Evolutionary conservation across 2,797 vertebrate species (phyloP).

Genomic region (Pantherophis vulpinus): DNA sequence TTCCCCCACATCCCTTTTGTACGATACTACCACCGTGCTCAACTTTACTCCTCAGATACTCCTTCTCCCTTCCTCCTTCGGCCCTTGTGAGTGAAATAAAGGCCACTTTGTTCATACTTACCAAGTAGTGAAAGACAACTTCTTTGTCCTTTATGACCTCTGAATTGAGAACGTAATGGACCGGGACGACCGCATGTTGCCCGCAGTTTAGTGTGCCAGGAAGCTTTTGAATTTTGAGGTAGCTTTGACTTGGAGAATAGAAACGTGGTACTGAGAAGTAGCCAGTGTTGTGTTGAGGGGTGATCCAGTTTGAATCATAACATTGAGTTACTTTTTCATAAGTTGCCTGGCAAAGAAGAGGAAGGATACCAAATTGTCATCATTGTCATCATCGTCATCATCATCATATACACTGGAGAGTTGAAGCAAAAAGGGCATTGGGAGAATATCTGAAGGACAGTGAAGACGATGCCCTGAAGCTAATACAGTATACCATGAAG

Average conservation of each 20-base stretch:
- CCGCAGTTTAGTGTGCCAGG: conserved; percentile 54
- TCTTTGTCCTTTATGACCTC: conserved; percentile 44
- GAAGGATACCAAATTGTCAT: background rate
- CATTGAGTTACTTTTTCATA: conserved; percentile 40
- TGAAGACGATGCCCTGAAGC: no score
- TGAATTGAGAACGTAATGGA: conserved; percentile 63
- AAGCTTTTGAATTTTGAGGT: conserved; percentile 61
- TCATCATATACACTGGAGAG: background rate
- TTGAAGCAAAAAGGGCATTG: background rate
- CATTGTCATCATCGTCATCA: background rate
- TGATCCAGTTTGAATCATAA: conserved; percentile 51
- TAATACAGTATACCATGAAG: no score
- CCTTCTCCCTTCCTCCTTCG: no score
- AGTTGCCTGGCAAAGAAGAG: conserved; percentile 58
- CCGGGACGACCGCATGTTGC: conserved; percentile 32
- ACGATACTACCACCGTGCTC: background rate
- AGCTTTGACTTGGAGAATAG: conserved; percentile 68
- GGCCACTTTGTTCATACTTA: conserved; percentile 46
- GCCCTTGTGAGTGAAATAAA: background rate
- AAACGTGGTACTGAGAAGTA: conserved; percentile 42
- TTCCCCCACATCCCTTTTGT: background rate
- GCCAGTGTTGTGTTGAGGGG: background rate
- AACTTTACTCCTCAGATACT: background rate
- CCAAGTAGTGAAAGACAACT: conserved; percentile 68
- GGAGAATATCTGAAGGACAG: no score